These are phyloP conservation scores for Argya squamiceps DNA, from an alignment of 2,797 vertebrate species.

Conservation along the genomic window DNA sequence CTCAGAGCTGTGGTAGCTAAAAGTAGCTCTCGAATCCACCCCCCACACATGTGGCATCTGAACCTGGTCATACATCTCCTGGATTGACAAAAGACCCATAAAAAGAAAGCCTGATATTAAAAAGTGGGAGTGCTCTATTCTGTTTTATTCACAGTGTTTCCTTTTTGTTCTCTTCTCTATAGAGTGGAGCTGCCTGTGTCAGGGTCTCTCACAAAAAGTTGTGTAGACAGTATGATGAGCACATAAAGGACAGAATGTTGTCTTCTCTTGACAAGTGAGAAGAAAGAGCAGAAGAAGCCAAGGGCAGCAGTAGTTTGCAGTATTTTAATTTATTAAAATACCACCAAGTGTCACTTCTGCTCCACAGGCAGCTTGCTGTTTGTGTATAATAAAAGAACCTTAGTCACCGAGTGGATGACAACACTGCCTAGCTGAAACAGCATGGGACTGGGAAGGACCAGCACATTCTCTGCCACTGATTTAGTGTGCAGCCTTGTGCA, in stretches of 20 bases:
- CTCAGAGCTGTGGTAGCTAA: not conserved
- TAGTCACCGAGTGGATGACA: not conserved
- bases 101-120: not conserved
- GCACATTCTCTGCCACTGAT: not conserved
- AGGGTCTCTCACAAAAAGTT: conserved; percentile 5
- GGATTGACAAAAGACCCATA: not conserved
- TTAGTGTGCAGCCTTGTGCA: not conserved
- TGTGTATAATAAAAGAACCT: conserved; percentile 25
- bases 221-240: not conserved
- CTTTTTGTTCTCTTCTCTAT: conserved; percentile 1
- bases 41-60: not conserved
- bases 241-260: not conserved
- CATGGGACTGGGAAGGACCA: not conserved
- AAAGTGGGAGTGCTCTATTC: not conserved
- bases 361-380: conserved; percentile 36
- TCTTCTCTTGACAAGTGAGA: conserved; percentile 36
- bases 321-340: conserved; percentile 58
- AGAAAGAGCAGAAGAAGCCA: conserved; percentile 15
- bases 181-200: not conserved
- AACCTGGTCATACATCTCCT: not conserved
- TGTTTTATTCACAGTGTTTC: not conserved
- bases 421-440: not conserved
- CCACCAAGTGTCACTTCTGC: conserved; percentile 53
- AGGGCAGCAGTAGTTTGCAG: conserved; percentile 27
- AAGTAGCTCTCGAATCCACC: not conserved